Conservation (phyloP, 1,140 invertebrate genomes). For the Tetramorium parvispinum region DNA sequence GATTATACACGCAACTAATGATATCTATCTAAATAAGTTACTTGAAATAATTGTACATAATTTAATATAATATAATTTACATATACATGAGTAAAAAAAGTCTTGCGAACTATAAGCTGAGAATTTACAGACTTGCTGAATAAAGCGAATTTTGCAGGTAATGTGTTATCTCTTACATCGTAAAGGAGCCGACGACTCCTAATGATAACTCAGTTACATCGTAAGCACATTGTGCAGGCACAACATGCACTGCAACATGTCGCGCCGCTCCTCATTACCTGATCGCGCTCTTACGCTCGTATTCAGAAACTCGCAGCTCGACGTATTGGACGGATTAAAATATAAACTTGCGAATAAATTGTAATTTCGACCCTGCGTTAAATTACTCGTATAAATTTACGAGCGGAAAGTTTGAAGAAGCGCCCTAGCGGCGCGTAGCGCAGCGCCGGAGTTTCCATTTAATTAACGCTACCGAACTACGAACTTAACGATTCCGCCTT, state of each 20-base stretch:
- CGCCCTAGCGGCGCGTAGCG: slow-evolving; percentile 5
- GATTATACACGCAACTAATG: not conserved
- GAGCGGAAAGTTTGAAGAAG: slow-evolving; percentile 44
- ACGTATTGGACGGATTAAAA: slow-evolving; percentile 47
- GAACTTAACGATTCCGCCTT: slow-evolving; percentile 57
- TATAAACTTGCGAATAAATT: slow-evolving; percentile 60
- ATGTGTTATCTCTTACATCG: slow-evolving; percentile 23
- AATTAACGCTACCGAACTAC: slow-evolving; percentile 49
- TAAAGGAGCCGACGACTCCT: slow-evolving; percentile 8
- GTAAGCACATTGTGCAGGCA: slow-evolving; percentile 23
- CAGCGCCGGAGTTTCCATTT: slow-evolving; percentile 43
- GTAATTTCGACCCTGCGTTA: slow-evolving; percentile 48
- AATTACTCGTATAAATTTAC: slow-evolving; percentile 62
- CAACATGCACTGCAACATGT: slow-evolving; percentile 9
- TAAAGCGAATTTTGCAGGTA: not conserved
- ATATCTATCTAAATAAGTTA: not conserved
- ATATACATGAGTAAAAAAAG: not conserved
- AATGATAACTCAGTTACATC: slow-evolving; percentile 25
- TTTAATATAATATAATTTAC: not conserved
- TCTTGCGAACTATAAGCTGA: not conserved
- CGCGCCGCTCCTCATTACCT: slow-evolving; percentile 28
- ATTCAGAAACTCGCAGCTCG: slow-evolving; percentile 13
- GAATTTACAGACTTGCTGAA: not conserved
- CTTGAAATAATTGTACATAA: not conserved
- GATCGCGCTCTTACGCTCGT: not conserved